Evolutionary conservation across 2,797 vertebrate genomes (phyloP).

Genomic region (Halcyon leucocephala): DNA sequence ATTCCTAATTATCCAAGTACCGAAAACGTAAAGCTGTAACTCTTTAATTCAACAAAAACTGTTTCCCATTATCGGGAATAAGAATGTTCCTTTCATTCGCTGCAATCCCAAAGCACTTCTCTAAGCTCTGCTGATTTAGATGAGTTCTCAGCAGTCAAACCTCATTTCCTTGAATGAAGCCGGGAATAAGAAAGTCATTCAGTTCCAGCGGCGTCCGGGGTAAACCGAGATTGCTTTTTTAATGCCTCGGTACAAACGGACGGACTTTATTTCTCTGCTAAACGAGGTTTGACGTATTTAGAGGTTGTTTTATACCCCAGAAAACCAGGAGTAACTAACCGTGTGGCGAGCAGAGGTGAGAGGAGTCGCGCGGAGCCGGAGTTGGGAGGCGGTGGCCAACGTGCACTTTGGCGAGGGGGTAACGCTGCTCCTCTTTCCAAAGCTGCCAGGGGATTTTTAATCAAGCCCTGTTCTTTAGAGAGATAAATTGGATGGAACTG

Average conservation of each 20-base stretch:
- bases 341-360: not conserved
- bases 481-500: not conserved
- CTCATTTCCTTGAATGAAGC: conserved; percentile 23
- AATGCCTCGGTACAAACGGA: not conserved
- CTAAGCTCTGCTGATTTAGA: not conserved
- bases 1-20: not conserved
- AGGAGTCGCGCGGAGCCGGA: not conserved
- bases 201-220: not conserved
- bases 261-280: not conserved
- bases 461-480: not conserved
- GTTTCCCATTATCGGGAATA: not conserved
- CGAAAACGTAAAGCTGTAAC: not conserved
- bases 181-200: not conserved
- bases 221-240: not conserved
- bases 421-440: not conserved
- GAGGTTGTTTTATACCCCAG: not conserved
- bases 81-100: conserved; percentile 1
- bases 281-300: not conserved
- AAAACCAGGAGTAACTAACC: not conserved
- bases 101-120: not conserved
- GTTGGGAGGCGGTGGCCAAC: not conserved
- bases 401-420: not conserved
- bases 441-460: not conserved
- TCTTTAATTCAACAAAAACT: not conserved
- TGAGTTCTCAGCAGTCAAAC: not conserved